Conservation (phyloP, 2,113 vertebrate genomes). For the Forbesichthys agassizii region DNA sequence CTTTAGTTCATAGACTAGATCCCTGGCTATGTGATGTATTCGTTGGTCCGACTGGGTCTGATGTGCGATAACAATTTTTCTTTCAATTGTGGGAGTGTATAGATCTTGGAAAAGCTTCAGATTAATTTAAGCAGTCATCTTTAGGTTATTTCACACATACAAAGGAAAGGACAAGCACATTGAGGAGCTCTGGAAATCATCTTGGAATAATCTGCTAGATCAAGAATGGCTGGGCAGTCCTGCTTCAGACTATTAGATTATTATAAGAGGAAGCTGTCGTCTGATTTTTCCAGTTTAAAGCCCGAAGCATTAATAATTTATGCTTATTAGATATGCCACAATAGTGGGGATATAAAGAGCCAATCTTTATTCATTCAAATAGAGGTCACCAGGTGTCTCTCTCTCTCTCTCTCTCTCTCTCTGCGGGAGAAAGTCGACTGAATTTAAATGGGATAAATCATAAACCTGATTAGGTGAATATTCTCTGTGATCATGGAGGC, state of each 20-base stretch:
- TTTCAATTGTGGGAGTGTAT: too few species aligned
- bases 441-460: conserved; percentile 81
- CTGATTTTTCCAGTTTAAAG: conserved; percentile 41
- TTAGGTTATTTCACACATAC: not conserved
- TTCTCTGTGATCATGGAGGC: conserved; percentile 73
- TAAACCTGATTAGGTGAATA: conserved; percentile 78
- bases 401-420: conserved; percentile 37
- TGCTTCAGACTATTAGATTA: too few species aligned
- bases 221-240: too few species aligned
- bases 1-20: too few species aligned
- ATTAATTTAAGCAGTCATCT: too few species aligned
- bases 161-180: not conserved
- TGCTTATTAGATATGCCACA: conserved; percentile 66
- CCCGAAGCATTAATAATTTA: conserved; percentile 63
- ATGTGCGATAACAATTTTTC: too few species aligned
- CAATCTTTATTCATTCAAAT: conserved; percentile 76
- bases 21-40: too few species aligned
- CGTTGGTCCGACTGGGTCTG: too few species aligned
- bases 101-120: too few species aligned
- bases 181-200: not conserved
- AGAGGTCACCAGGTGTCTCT: conserved; percentile 59
- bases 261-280: conserved; percentile 14
- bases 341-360: conserved; percentile 60
- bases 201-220: too few species aligned
- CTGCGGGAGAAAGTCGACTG: conserved; percentile 67